Evolutionary conservation across 2,888 invertebrate genomes (phyloP).

Genomic region (Diploptera punctata): DNA sequence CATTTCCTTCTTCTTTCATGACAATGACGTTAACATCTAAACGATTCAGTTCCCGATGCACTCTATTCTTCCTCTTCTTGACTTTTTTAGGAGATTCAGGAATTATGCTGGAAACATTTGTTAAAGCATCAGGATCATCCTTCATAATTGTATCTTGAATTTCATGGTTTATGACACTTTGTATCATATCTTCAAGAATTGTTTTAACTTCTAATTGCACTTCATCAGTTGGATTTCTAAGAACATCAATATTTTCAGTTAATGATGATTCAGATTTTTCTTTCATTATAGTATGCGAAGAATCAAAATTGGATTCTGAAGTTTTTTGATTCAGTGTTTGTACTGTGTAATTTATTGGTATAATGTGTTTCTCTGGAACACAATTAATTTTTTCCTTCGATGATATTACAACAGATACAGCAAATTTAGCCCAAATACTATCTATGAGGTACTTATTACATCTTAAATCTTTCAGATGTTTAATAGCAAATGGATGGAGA

Average conservation of each 20-base stretch:
- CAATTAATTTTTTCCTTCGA: slow-evolving; percentile 43
- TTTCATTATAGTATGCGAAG: no score
- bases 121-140: slow-evolving; percentile 49
- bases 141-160: slow-evolving; percentile 62
- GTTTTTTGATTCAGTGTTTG: no score
- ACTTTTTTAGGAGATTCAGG: slow-evolving; percentile 35
- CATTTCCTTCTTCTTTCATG: slow-evolving; percentile 29
- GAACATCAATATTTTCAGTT: no score
- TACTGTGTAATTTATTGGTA: neutral
- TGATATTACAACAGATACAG: slow-evolving; percentile 59
- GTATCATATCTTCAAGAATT: slow-evolving; percentile 62
- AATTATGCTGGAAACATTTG: neutral
- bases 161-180: slow-evolving; percentile 66
- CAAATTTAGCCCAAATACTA: slow-evolving; percentile 62
- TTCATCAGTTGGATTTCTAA: no score
- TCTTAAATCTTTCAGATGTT: slow-evolving; percentile 56
- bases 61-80: slow-evolving; percentile 52
- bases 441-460: slow-evolving; percentile 56
- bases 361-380: slow-evolving; percentile 1
- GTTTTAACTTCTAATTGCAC: slow-evolving; percentile 37
- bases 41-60: slow-evolving; percentile 61
- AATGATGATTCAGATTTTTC: no score
- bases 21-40: slow-evolving; percentile 64
- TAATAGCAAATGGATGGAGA: slow-evolving; percentile 56
- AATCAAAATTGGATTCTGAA: no score